Evolutionary conservation across 2,888 invertebrate genomes (phyloP), one percentile per base, ranked within the genome.

Genomic region (Stenotaenia linearis): DNA sequence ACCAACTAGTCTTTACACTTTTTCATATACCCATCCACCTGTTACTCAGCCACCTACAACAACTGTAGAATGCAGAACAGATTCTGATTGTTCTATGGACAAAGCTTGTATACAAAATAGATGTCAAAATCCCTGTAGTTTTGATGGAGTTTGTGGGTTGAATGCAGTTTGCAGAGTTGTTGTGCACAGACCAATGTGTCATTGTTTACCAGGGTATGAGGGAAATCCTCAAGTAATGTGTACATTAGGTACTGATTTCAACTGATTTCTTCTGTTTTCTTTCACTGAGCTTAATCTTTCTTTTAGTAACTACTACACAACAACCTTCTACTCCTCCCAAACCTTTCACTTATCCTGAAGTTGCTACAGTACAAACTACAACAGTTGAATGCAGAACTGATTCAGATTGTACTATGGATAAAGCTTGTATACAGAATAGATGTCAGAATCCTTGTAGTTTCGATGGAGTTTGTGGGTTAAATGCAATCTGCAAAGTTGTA

Each of bases 381-480:
- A 77, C 77, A 78, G 82, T 83, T 75, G 83, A 83, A 76, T 82
- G 83, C 35, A 50, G 77, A 15, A 45, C 78, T 6, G 82, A 84
- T 81, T 79, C 81, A 18, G 83, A 84, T 56, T 84, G 84, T 88
- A 93, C 93, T 85, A 90, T 90, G 84, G 91, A 91, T 86, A 92
- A 94, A 84, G 95, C 96, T 85, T 96, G 96, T 90, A 92, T 92
- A 88, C 95, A 95, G 85, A 94, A 95, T 91, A 94, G 95, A 88
- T 84, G 84, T 56, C 80, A 82, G 25, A 91, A 84, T 79, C 84
- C 83, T 7, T 84, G 84, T 75, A 74, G 75, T n/a, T 81, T 82
- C 5, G 82, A 82, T 74, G 81, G 82, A 15, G 91, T 92, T 76
- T 95, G 94, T 84, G 94, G 94, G 45, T 91, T 92, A 80, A 93